Percentiles rank a stretch among this genome's conserved stretches.
Conservation (phyloP, 2,888 invertebrate species). For the Tipula lateralis region DNA sequence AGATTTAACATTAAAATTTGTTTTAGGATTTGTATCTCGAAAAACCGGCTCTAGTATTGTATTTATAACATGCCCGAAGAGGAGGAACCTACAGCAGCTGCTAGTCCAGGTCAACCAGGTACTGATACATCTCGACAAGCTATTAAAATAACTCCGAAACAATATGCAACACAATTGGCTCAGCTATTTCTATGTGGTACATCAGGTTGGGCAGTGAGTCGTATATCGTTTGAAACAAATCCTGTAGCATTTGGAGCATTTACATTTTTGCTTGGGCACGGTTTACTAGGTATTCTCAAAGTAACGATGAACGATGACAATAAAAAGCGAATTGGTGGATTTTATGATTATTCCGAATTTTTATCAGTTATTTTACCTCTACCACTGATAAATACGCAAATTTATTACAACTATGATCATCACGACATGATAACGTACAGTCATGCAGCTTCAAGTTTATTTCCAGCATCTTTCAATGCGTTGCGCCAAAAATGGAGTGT, state of each 20-base stretch:
- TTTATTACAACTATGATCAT: background rate
- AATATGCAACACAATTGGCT: slow-evolving; percentile 34
- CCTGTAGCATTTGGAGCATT: slow-evolving; percentile 35
- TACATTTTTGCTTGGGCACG: slow-evolving; percentile 36
- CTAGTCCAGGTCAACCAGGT: background rate
- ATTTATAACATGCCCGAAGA: background rate
- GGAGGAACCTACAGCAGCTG: background rate
- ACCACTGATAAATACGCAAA: slow-evolving; percentile 28
- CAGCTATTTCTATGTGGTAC: slow-evolving; percentile 37
- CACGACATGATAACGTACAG: background rate
- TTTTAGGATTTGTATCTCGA: background rate
- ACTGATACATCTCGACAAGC: background rate
- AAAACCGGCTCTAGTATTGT: background rate
- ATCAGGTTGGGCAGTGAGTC: slow-evolving; percentile 36
- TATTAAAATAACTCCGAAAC: background rate
- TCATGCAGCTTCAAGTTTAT: background rate
- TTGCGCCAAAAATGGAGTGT: background rate
- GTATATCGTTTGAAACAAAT: background rate
- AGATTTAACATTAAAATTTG: too few species aligned
- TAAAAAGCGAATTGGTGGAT: background rate
- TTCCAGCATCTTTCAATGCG: background rate
- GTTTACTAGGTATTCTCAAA: slow-evolving; percentile 35
- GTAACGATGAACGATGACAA: slow-evolving; percentile 32
- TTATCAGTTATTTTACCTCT: slow-evolving; percentile 20
- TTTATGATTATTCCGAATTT: background rate